Conservation (phyloP, 2,113 vertebrate species). For the Mesoclemmys tuberculata region DNA sequence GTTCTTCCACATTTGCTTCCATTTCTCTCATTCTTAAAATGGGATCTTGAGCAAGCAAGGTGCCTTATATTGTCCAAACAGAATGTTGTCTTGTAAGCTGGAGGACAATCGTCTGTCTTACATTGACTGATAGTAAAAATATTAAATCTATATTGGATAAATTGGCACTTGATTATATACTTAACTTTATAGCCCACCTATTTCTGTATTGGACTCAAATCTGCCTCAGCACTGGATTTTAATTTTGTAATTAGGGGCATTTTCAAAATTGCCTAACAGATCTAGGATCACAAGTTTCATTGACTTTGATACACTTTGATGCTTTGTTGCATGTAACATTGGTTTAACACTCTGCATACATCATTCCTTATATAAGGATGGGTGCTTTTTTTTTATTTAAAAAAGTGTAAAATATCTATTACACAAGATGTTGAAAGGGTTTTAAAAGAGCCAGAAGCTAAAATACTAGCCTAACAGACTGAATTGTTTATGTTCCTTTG, state of each 20-base stretch:
- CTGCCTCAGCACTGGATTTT: neutral
- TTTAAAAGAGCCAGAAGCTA: neutral
- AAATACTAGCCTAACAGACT: neutral
- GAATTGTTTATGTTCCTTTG: neutral
- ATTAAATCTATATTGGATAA: neutral
- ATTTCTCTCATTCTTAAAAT: neutral
- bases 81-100: neutral
- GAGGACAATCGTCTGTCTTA: neutral
- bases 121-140: neutral
- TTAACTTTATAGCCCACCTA: neutral
- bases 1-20: neutral
- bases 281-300: neutral
- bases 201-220: neutral
- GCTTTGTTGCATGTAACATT: neutral
- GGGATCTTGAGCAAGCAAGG: neutral
- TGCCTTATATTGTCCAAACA: neutral
- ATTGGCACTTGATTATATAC: neutral
- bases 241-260: neutral
- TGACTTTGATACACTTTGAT: neutral
- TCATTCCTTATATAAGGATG: neutral
- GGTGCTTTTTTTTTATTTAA: neutral
- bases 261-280: neutral
- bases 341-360: too few species aligned
- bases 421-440: neutral
- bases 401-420: neutral